Evolutionary conservation across 2,888 invertebrate genomes (phyloP).

Genomic region (Agrilus biguttatus): DNA sequence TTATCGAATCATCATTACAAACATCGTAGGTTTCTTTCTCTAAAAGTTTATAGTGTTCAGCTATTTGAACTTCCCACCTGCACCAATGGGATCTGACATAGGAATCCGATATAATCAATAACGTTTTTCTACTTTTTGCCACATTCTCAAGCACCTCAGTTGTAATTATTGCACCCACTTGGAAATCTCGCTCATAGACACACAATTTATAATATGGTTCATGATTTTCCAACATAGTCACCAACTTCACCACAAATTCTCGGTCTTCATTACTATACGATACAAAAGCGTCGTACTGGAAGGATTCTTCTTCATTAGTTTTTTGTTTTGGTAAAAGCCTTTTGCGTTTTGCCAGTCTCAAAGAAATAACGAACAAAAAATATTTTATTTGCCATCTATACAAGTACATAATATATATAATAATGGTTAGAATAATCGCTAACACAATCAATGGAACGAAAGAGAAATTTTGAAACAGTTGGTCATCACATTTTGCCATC

Average conservation of each 20-base stretch:
- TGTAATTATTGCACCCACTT: constrained; percentile 46
- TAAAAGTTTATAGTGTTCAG: constrained; percentile 48
- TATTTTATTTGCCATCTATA: constrained; percentile 27
- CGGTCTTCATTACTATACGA: constrained; percentile 46
- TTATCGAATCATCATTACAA: constrained; percentile 40
- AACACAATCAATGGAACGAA: background rate
- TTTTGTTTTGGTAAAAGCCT: constrained; percentile 16
- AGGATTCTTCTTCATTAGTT: constrained; percentile 22
- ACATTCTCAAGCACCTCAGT: constrained; percentile 52
- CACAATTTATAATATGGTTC: constrained; percentile 47
- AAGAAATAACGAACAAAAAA: constrained; percentile 37
- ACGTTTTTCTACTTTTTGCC: constrained; percentile 45
- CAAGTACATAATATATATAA: constrained; percentile 7
- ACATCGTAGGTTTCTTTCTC: constrained; percentile 36
- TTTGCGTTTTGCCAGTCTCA: constrained; percentile 34
- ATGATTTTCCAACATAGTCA: constrained; percentile 42
- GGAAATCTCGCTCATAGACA: constrained; percentile 55
- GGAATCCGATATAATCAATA: constrained; percentile 50
- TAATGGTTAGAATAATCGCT: constrained; percentile 3
- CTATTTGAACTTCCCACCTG: constrained; percentile 53
- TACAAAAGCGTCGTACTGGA: constrained; percentile 45
- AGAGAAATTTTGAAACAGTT: constrained; percentile 1
- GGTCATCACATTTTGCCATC: constrained; percentile 8
- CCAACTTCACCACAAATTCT: constrained; percentile 45
- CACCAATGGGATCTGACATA: constrained; percentile 62